A percentile compares a stretch with the other conserved stretches of the same genome.
phyloP scores from a whole-genome alignment of 2,888 invertebrate species.

The Lithophane ornitopus region DNA sequence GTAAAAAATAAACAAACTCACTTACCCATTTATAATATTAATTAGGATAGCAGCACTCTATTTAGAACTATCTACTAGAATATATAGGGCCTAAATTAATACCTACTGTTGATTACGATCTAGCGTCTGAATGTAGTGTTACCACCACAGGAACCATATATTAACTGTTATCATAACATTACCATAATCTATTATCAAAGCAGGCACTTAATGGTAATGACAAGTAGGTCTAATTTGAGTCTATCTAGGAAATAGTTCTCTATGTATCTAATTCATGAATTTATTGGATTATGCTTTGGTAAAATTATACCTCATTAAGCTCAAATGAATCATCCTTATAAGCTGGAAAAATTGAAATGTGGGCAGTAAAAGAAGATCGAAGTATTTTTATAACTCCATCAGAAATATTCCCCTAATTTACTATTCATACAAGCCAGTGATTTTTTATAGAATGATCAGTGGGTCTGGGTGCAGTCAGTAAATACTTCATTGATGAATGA shows the following conservation, averaged over 20 bases:
- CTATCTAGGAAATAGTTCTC: neutral
- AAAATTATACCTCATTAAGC: neutral
- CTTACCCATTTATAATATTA: too few relatives aligned
- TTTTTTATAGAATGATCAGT: too few relatives aligned
- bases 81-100: too few relatives aligned
- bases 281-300: neutral
- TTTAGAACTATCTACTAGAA: too few relatives aligned
- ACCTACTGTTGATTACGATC: neutral
- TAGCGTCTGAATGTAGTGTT: neutral
- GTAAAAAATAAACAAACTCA: too few relatives aligned
- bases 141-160: conserved; percentile 3
- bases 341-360: neutral
- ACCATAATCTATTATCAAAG: conserved; percentile 28
- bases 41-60: too few relatives aligned
- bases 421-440: too few relatives aligned
- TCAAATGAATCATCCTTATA: neutral
- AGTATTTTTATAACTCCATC: neutral
- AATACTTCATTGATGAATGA: neutral
- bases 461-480: neutral
- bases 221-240: conserved; percentile 4
- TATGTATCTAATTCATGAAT: neutral
- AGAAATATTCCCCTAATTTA: neutral
- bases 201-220: conserved; percentile 4
- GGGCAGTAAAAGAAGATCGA: neutral
- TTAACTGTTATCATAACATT: conserved; percentile 32